Percentiles rank a stretch among this genome's conserved stretches.
Conservation (phyloP, 2,113 vertebrate genomes). For the Apteryx owenii region DNA sequence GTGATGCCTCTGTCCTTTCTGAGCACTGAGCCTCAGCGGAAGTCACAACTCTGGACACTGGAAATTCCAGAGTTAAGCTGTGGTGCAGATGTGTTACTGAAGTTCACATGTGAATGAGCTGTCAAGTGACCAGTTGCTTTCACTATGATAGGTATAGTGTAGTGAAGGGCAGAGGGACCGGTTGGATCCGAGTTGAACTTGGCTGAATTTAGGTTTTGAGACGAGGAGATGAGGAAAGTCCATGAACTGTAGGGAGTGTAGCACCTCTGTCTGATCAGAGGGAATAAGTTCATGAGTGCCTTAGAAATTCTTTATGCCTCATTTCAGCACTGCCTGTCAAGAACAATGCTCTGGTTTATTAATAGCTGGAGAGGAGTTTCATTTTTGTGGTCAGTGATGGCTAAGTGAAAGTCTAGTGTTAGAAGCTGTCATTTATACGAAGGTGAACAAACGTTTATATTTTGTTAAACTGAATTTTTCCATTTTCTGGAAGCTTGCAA, state of each 20-base stretch:
- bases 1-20: background rate
- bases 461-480: background rate
- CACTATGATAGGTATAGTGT: background rate
- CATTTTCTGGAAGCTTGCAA: background rate
- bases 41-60: background rate
- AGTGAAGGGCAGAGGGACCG: background rate
- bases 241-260: background rate
- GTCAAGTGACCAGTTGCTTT: background rate
- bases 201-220: background rate
- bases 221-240: background rate
- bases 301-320: background rate
- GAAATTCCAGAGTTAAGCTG: background rate
- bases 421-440: background rate
- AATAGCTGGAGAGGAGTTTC: accelerated
- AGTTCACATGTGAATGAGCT: background rate
- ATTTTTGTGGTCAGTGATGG: background rate
- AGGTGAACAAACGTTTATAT: background rate
- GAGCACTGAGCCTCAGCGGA: background rate
- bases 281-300: background rate
- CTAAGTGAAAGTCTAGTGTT: background rate
- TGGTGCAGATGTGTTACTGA: background rate
- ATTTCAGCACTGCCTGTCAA: background rate
- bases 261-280: background rate
- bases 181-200: background rate
- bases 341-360: background rate